These are phyloP conservation scores for Hozukius guyotensis DNA, from an alignment of 2,797 vertebrate genomes.

Conservation along the genomic window DNA sequence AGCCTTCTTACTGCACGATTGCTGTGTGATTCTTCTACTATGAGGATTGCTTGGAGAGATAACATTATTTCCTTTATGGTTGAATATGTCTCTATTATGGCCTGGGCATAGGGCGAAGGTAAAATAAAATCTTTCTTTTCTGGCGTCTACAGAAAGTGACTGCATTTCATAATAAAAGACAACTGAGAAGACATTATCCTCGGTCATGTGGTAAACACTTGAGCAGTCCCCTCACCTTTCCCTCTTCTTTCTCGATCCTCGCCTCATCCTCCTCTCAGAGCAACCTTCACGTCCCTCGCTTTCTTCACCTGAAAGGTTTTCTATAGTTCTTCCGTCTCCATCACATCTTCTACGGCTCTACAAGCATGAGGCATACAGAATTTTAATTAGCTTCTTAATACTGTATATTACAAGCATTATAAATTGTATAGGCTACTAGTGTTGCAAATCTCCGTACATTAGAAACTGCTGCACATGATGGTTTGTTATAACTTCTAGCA, in stretches of 20 bases:
- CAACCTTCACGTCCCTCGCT: background rate
- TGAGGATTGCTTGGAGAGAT: background rate
- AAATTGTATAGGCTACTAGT: background rate
- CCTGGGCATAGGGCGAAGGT: background rate
- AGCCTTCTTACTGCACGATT: background rate
- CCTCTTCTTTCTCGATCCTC: background rate
- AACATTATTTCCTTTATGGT: background rate
- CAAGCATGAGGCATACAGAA: background rate
- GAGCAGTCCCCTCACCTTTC: background rate
- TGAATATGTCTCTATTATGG: constrained; percentile 9
- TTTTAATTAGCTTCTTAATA: background rate
- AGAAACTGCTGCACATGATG: background rate
- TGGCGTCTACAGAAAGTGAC: background rate
- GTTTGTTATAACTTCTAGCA: background rate
- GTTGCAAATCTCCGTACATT: background rate
- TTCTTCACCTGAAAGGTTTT: background rate
- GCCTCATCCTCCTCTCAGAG: background rate
- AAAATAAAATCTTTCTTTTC: background rate
- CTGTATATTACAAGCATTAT: background rate
- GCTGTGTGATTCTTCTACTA: background rate
- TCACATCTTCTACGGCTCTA: background rate
- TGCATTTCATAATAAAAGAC: background rate
- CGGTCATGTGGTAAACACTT: background rate
- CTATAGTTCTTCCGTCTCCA: background rate
- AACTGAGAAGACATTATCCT: background rate